Conservation (phyloP, 2,888 invertebrate genomes). For the Colostygia pectinataria region DNA sequence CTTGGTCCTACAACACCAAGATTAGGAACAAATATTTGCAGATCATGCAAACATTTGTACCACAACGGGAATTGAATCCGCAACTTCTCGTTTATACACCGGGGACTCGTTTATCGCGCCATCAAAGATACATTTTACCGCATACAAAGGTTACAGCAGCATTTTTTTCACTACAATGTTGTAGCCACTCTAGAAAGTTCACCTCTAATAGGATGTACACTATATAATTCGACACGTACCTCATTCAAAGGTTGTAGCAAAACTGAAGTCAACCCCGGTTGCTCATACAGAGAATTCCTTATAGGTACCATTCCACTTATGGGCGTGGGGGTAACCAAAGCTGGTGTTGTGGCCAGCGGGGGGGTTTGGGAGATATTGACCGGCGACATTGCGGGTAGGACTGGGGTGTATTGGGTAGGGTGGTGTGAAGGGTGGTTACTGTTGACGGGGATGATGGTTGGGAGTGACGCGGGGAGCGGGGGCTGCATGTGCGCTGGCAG, state of each 20-base stretch:
- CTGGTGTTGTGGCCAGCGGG: slow-evolving; percentile 44
- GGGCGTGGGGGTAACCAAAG: slow-evolving; percentile 56
- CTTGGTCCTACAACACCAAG: no score
- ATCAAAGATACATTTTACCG: no score
- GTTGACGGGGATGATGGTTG: slow-evolving; percentile 59
- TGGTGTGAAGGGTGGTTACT: slow-evolving; percentile 44
- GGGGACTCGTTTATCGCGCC: no score
- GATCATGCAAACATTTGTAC: no score
- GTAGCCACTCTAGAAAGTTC: no score
- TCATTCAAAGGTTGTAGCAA: slow-evolving; percentile 73
- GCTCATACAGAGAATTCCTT: slow-evolving; percentile 69
- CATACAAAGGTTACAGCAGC: background rate
- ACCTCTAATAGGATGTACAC: no score
- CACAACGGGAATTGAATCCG: no score
- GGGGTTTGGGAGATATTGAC: slow-evolving; percentile 52
- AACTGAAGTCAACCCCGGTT: slow-evolving; percentile 67
- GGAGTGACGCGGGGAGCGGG: slow-evolving; percentile 50
- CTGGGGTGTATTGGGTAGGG: background rate
- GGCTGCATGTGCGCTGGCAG: slow-evolving; percentile 58
- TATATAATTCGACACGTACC: no score
- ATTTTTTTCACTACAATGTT: no score
- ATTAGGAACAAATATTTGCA: no score
- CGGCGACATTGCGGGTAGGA: slow-evolving; percentile 41
- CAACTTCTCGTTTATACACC: no score
- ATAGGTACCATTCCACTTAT: slow-evolving; percentile 73